Evolutionary conservation across 2,113 vertebrate genomes (phyloP), one percentile per base, ranked within the genome.

Genomic region (Eurypyga helias): DNA sequence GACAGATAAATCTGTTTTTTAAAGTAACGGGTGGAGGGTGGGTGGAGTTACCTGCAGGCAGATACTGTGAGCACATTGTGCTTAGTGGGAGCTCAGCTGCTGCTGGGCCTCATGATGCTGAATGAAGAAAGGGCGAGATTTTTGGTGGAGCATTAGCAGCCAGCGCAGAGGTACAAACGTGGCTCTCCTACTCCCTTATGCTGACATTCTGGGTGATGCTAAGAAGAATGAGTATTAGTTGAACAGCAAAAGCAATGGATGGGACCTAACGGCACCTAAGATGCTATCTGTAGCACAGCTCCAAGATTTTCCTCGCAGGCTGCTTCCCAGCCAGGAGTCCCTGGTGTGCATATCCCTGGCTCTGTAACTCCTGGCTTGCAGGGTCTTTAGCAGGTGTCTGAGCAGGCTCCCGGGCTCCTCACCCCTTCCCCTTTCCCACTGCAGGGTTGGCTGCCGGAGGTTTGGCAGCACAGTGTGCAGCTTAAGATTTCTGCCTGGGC

Each of bases 381-480:
- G 57, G 4, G 20, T 64, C 38, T 60, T 55, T 18, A 46, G 33
- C 7, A 43, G 17, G 12, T 31, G 13, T 1, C 33, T 61, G 24
- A 61, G 31, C 5, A 51, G 38, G 18, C 6, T 66, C 34, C 9
- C 1, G 2, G 66, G 9, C 11, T 83, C 11, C 48, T 76, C n/a
- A n/a, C 2, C 18, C 34, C 13, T 43, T 83, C 26, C 21, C 17
- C 0, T 0, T 71, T 75, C 41, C 75, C 31, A 13, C 24, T 33
- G 13, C 6, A 34, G 70, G 8, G 7, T 9, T 55, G 62, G 8
- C 11, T 71, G 17, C 1, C 0, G 1, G 41, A 45, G 23, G 6
- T 71, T 61, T 75, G 77, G 72, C 65, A 43, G 9, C 36, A 26
- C 38, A 60, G 10, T 17, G 36, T 73, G 54, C 60, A 62, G 13